phyloP scores from a whole-genome alignment of 2,888 invertebrate genomes.

The Drosophila gaucha region DNA sequence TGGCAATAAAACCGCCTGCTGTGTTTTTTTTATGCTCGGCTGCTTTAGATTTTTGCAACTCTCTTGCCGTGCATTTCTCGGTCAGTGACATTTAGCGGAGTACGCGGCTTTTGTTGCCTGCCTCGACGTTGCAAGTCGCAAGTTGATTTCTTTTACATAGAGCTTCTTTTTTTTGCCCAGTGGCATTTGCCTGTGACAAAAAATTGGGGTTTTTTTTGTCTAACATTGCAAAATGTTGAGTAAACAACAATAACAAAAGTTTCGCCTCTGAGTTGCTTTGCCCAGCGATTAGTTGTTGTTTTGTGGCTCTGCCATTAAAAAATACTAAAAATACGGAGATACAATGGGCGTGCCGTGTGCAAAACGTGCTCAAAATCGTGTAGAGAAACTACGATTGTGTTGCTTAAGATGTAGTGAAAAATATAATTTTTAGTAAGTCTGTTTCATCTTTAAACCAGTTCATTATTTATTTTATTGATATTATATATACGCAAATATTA shows the following conservation, averaged over 20 bases:
- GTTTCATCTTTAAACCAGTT: too few species aligned
- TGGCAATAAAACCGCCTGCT: slow-evolving; percentile 68
- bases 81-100: slow-evolving; percentile 72
- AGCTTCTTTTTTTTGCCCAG: slow-evolving; percentile 39
- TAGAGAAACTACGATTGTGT: too few species aligned
- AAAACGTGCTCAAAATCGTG: background rate
- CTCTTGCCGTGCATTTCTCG: slow-evolving; percentile 69
- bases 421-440: too few species aligned
- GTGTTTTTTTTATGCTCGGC: slow-evolving; percentile 7
- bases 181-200: slow-evolving; percentile 60
- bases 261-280: slow-evolving; percentile 9
- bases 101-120: slow-evolving; percentile 58
- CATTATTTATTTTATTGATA: too few species aligned
- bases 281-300: slow-evolving; percentile 20
- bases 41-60: slow-evolving; percentile 60
- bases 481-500: too few species aligned
- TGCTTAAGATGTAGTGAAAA: too few species aligned
- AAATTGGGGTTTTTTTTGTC: slow-evolving; percentile 57
- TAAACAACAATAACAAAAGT: slow-evolving; percentile 18
- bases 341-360: slow-evolving; percentile 18
- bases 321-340: slow-evolving; percentile 21
- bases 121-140: slow-evolving; percentile 49
- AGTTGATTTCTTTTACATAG: slow-evolving; percentile 63
- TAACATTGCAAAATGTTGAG: slow-evolving; percentile 46
- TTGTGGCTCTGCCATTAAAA: slow-evolving; percentile 38